Evolutionary conservation across 1,140 invertebrate species (phyloP), one percentile per base, ranked within the genome.

Genomic region (Nasonia vitripennis): DNA sequence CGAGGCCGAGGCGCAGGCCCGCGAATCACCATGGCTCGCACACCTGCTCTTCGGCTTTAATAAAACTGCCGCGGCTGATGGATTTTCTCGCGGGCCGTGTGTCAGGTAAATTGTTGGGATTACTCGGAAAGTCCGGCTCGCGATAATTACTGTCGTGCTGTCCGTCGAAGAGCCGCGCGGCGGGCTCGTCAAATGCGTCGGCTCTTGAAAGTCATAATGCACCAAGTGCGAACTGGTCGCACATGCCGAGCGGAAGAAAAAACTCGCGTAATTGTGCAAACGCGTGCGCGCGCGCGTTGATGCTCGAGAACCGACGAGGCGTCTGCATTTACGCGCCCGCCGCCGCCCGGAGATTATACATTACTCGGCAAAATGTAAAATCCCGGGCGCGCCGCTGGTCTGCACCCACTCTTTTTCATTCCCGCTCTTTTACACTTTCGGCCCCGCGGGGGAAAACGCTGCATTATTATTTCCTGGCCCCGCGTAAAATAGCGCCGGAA

Each of bases 381-480:
- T 48, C 41, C n/a, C 10, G 2, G 17, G 14, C 48, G 34, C 51
- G 4, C 17, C n/a, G n/a, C 48, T 37, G 0, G 12, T 12, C 27
- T 27, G 27, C 34, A 62, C 7, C 34, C 34, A 48, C 11, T 17
- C 77, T 37, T n/a, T 67, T 62, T 78, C 27, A 62, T 78, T 41
- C 23, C 23, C 17, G 34, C 37, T 74, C 7, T 34, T 62, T 41
- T 41, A 74, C 17, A 74, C 17, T 34, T 41, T 70, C 10, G 9
- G 17, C 4, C 78, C 23, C 17, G 27, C 48, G 75, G 48, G 75
- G 48, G 67, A 85, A 84, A 83, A 73, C 78, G 77, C 82, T 80
- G 80, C 23, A 79, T 87, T 80, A 87, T 87, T 80, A 87, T 87
- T 87, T 83, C 82, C 48, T 85, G 48, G 31, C 17, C 17, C 20